Base-by-base conservation (phyloP, 2,797 vertebrate species). In the Thripadectes ignobilis region DNA sequence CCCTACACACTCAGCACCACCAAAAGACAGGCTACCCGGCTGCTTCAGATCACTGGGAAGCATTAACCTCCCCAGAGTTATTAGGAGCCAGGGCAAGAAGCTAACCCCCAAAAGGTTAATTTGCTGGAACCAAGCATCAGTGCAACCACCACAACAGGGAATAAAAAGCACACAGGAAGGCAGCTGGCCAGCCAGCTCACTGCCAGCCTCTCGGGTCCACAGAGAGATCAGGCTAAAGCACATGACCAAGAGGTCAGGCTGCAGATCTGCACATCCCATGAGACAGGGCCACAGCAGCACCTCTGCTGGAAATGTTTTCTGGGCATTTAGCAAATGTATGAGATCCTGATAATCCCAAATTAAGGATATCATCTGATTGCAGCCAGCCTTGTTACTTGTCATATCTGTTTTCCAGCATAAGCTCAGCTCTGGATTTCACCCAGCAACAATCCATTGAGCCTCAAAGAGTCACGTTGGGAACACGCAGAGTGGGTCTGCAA, bases 401-500 rank as follows among this genome's bases (percentile, higher is more conserved):
- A 1, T 46, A 41, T 16, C 49, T 54, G 14, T 19, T 48, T 89
- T 76, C 55, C 68, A 83, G 41, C 49, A 48, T 9, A 63, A 82
- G 14, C 41, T 58, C 68, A 63, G 36, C 52, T 38, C 65, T 59
- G 59, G 55, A 79, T 32, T 0, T 75, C 52, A 71, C 38, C 24
- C 49, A 92, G 65, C 19, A n/a, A 57, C 2, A 20, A 41, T 16
- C 27, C 26, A 26, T 4, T 0, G 1, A 79, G n/a, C 36, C 45
- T 54, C 32, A 54, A 24, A 75, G 54, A 79, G 22, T 67, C 46
- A 29, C 30, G 9, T 3, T 29, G 24, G 41, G 45, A 76, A 52
- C 41, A 61, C 7, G 13, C 0, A 0, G 38, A 59, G 36, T 1
- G 0, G 2, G 14, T 65, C 9, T 68, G 26, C 36, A 59, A 63